Base-by-base conservation (phyloP, 2,888 invertebrate species). In the Volucella inanis region DNA sequence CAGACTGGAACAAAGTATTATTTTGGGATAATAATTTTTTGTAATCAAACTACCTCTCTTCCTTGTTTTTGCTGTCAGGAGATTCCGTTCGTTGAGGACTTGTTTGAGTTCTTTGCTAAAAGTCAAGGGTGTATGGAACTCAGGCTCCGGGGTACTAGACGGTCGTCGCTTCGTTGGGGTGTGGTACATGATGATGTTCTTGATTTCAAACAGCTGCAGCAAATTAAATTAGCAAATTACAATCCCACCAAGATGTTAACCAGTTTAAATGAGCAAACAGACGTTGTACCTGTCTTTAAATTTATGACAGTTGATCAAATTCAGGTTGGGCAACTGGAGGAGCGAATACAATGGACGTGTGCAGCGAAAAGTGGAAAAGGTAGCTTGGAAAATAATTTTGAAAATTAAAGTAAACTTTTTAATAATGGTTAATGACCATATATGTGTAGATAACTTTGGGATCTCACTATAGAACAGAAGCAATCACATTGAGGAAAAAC, bases 71-170 rank as follows among this genome's bases (percentile, higher is more conserved):
- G 93, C 93, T 8, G 95, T 94, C 39, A 95, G 89, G 41, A 95
- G 92, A 90, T 95, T 95, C 71, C 94, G 93, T 88, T 94, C 94
- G 87, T 93, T 92, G 81, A 95, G 93, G 47, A 94, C 94, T 88
- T 93, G 93, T 68, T 94, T 93, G 41, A 95, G 90, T 90, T 95
- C 95, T 57, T 93, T 92, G 88, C 94, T 94, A 59, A 94, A 92
- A 83, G 93, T 93, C 9, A 94, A 88, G 75, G 93, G 93, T 0
- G 94, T 90, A 10, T 88, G 88, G 31, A 74, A 78, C n/a, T 83
- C 77, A 9, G 50, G 11, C 1, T 86, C 70, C 0, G 83, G 78
- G 43, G 82, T 87, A 8, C 62, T 85, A n/a, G 76, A 74, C 12
- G 72, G 70, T 41, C 89, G 89, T 62, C 31, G 31, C 31, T 89